Base-by-base conservation (phyloP, 2,113 vertebrate genomes). In the Nyctereutes procyonoides region DNA sequence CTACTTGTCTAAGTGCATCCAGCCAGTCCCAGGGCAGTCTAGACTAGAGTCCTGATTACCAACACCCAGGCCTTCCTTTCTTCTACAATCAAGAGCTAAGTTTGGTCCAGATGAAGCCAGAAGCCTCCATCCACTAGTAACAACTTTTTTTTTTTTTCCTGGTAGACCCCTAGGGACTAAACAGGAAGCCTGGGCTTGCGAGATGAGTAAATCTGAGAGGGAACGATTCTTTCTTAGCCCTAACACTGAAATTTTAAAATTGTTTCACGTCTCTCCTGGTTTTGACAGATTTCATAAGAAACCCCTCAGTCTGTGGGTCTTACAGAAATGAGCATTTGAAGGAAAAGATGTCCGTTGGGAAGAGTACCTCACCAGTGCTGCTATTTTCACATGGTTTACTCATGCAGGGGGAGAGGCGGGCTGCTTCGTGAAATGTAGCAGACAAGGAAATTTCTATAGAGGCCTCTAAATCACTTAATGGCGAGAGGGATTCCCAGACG, bases 391-490 rank as follows among this genome's bases (percentile, higher is more conserved):
- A 0, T 90, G 51, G 16, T 97, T 96, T 79, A 94, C 8, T 94
- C 55, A 89, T 16, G 63, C 1, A 7, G n/a, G 92, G 94, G 92
- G 94, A 13, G 22, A 58, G 90, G 82, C 90, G 17, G 8, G 60
- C 56, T 58, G 30, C 93, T 97, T 97, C 62, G 79, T 97, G 94
- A 96, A 94, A 98, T 96, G 90, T 58, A 85, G 81, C 96, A 92
- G 98, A 96, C 97, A 97, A 96, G 98, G 97, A 98, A 97, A 97
- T 98, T 98, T 98, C 98, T 98, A 82, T 88, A 67, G 98, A 94
- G 97, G 89, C 58, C 97, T 93, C 91, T 99, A 99, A 99, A 99
- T 99, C 98, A 99, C 97, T 98, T 98, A 98, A 98, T 97, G 98
- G 98, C 93, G 95, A 98, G 98, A 98, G 94, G 96, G 97, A 98